phyloP scores from a whole-genome alignment of 2,113 vertebrate genomes.

The Microtus oregoni region DNA sequence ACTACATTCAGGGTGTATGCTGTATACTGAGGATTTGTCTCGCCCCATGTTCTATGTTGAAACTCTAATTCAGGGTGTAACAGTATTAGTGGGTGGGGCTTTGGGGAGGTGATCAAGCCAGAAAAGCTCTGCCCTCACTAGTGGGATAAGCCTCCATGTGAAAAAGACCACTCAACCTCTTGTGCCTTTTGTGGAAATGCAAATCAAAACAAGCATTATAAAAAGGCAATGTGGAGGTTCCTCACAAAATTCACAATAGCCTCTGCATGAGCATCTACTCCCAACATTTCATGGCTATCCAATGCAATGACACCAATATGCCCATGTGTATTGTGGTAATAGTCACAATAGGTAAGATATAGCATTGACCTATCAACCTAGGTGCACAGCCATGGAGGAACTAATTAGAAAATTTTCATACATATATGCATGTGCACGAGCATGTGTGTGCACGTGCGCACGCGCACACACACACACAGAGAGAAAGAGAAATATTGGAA shows the following conservation, averaged over 20 bases:
- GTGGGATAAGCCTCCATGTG: background rate
- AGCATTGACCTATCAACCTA: background rate
- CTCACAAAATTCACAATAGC: background rate
- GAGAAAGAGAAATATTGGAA: background rate
- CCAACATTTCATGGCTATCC: background rate
- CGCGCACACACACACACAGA: rapidly evolving
- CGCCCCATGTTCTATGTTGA: background rate
- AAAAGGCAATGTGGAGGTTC: background rate
- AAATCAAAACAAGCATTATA: background rate
- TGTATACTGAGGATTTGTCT: background rate
- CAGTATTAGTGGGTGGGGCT: background rate
- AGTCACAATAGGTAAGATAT: background rate
- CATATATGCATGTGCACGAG: background rate
- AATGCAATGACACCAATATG: background rate
- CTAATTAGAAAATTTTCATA: background rate
- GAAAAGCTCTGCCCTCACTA: background rate
- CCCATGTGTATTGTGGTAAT: background rate
- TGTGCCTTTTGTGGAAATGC: background rate
- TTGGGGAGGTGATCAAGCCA: background rate
- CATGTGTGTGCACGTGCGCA: background rate
- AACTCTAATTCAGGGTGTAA: background rate
- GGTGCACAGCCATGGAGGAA: background rate
- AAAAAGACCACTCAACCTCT: background rate
- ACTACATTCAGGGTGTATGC: background rate
- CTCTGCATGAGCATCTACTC: background rate